Conservation (phyloP, 2,888 invertebrate species). For the Aspidiotus destructor region DNA sequence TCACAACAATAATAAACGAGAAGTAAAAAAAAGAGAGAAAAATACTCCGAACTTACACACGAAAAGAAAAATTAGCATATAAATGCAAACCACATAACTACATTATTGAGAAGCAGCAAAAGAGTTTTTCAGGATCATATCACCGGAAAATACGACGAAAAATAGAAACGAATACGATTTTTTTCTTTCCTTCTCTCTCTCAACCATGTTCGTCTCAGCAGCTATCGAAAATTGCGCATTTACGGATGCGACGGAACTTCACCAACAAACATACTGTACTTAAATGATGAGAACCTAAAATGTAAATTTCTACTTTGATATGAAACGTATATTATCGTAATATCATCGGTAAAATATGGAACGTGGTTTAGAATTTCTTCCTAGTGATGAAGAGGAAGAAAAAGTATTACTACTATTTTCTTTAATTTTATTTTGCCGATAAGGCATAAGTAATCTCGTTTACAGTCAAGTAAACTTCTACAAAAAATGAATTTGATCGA, state of each 20-base stretch:
- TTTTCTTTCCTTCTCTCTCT: not conserved
- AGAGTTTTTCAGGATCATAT: slow-evolving; percentile 29
- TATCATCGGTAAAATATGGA: too few relatives aligned
- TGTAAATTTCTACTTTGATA: too few relatives aligned
- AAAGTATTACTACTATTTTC: too few relatives aligned
- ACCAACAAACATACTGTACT: not conserved
- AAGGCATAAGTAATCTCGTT: too few relatives aligned
- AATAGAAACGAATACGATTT: slow-evolving; percentile 24
- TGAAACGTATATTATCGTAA: too few relatives aligned
- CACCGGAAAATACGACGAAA: slow-evolving; percentile 26
- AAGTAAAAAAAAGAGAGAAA: not conserved
- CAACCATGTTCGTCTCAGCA: not conserved
- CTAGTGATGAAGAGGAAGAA: too few relatives aligned
- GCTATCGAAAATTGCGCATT: slow-evolving; percentile 4
- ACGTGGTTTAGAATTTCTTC: too few relatives aligned
- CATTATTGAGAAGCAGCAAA: slow-evolving; percentile 19
- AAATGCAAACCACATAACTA: slow-evolving; percentile 28
- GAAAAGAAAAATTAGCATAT: slow-evolving; percentile 31
- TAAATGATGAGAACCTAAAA: too few relatives aligned
- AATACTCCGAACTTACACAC: not conserved
- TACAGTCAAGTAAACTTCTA: too few relatives aligned
- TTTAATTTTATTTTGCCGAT: too few relatives aligned
- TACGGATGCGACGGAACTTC: not conserved
- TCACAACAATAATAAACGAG: slow-evolving; percentile 11
- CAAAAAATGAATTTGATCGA: too few relatives aligned